Percentiles rank a stretch among this genome's conserved stretches.
Conservation (phyloP, 2,888 invertebrate species). For the Sialis fuliginosa region DNA sequence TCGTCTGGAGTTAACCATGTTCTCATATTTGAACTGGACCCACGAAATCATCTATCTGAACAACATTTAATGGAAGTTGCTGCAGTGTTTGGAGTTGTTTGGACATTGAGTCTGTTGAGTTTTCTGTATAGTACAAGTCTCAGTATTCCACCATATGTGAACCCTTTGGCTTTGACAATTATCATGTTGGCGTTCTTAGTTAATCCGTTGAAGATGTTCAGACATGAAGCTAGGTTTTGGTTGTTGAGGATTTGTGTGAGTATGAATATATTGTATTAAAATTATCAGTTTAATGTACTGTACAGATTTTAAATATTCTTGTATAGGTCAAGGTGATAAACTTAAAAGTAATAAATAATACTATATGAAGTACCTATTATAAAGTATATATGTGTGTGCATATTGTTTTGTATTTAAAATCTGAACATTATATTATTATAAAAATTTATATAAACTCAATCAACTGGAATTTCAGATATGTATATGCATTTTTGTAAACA, state of each 20-base stretch:
- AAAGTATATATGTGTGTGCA: too few species aligned
- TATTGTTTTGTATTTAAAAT: too few species aligned
- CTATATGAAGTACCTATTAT: too few species aligned
- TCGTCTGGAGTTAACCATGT: constrained; percentile 72
- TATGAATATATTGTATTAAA: constrained; percentile 7
- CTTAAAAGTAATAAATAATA: too few species aligned
- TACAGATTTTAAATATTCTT: too few species aligned
- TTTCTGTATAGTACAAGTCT: constrained; percentile 47
- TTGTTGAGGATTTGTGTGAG: constrained; percentile 41
- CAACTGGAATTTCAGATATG: too few species aligned
- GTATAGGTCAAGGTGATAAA: too few species aligned
- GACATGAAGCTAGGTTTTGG: constrained; percentile 64
- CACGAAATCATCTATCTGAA: constrained; percentile 56
- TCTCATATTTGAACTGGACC: constrained; percentile 67
- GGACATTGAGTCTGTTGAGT: constrained; percentile 46
- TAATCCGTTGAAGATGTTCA: constrained; percentile 59
- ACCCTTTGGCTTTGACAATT: constrained; percentile 50
- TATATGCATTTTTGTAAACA: too few species aligned
- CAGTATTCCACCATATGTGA: constrained; percentile 56
- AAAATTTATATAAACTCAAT: too few species aligned
- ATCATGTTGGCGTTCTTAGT: constrained; percentile 51
- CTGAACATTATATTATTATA: too few species aligned
- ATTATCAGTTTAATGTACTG: neutral
- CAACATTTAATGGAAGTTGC: constrained; percentile 64
- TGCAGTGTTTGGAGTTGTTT: constrained; percentile 56